Base-by-base conservation (phyloP, 2,888 invertebrate genomes). In the Aquatica leii region DNA sequence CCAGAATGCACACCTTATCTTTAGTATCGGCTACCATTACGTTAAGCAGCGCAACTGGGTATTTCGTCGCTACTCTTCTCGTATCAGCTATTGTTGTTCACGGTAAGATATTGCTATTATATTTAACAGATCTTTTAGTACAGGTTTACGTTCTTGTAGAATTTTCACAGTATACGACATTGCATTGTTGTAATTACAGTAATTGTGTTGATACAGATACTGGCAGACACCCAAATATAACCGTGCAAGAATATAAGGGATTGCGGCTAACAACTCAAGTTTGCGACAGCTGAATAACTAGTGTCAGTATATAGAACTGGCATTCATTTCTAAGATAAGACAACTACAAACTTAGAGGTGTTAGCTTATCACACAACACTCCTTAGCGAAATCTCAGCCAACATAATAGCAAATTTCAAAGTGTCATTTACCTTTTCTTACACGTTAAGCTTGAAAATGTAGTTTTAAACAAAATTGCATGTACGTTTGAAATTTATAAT, bases 281-380 rank as follows among this genome's bases (percentile, higher is more conserved):
- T 73, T 70, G 71, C 73, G 75, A 75, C 73, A 74, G 74, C 69
- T 73, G 71, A 75, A 74, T 74, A 74, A 73, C 74, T 72, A 70
- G 69, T 73, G 74, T 73, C 73, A 74, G 72, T 72, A 73, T 68
- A 72, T 68, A 70, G 67, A 74, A 74, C 73, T 73, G 74, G 72
- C 72, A 71, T 72, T 74, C 68, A 51, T 68, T 71, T 69, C 66
- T 69, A 67, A 71, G 75, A 76, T 76, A 75, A 76, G 72, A 74
- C 72, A 73, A 69, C 71, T 71, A 69, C 71, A 71, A 76, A 75
- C 73, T 75, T 75, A 67, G 69, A 69, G 72, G 69, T 71, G 70
- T 72, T 71, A 71, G 72, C 73, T 75, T 73, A 74, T 74, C 71
- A 71, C 62, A 53, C 71, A 69, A 71, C 71, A 73, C 68, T 71